Conservation (phyloP, 2,888 invertebrate genomes). For the Drosophila pseudotalamancana region DNA sequence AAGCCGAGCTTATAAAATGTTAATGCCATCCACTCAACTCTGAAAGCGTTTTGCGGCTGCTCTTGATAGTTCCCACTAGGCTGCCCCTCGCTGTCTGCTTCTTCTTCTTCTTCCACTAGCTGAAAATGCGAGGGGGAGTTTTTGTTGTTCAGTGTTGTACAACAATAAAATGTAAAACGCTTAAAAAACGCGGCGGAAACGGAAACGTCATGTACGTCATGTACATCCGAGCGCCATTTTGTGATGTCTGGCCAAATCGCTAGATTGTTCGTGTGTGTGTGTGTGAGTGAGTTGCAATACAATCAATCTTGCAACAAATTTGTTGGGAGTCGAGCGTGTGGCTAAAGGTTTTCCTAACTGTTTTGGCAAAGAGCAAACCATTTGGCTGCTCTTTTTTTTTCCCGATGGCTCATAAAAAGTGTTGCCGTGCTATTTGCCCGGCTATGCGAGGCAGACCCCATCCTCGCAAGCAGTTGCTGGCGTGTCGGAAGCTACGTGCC, state of each 20-base stretch:
- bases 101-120: constrained; percentile 1
- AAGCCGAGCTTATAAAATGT: constrained; percentile 52
- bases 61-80: constrained; percentile 45
- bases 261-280: neutral
- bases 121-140: constrained; percentile 26
- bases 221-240: constrained; percentile 71
- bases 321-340: constrained; percentile 49
- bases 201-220: constrained; percentile 80
- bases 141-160: constrained; percentile 12
- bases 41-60: constrained; percentile 66
- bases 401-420: constrained; percentile 31
- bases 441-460: neutral
- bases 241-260: constrained; percentile 53
- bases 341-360: constrained; percentile 39
- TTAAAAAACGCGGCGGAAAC: constrained; percentile 73
- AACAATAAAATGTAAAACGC: constrained; percentile 64
- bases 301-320: constrained; percentile 80
- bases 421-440: constrained; percentile 31
- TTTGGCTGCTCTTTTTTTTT: constrained; percentile 33
- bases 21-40: constrained; percentile 68
- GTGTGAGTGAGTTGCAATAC: constrained; percentile 57
- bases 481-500: constrained; percentile 80
- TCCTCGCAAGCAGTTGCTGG: constrained; percentile 23
- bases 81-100: neutral
- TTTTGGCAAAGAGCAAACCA: constrained; percentile 44